Percentiles rank a stretch among this genome's conserved stretches.
Conservation (phyloP, 2,113 vertebrate species). For the Delphinapterus leucas region DNA sequence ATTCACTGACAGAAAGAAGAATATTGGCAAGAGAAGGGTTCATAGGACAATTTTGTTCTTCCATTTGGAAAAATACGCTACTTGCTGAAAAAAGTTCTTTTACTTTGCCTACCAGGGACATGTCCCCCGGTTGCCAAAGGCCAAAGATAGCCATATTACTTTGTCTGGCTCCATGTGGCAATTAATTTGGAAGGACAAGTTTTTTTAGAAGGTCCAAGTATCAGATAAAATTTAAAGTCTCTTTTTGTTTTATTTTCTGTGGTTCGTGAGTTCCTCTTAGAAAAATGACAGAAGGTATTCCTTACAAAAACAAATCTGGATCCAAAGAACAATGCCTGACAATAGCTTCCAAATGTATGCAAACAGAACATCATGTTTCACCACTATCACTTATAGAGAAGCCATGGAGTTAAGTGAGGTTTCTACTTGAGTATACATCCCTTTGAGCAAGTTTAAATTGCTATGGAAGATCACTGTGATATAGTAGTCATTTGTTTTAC, state of each 20-base stretch:
- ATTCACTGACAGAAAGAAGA: background rate
- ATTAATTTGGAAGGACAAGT: background rate
- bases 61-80: background rate
- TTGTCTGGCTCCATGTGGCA: background rate
- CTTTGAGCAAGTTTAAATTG: background rate
- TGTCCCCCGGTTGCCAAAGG: background rate
- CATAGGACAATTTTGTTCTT: background rate
- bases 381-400: background rate
- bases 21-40: background rate
- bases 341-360: slow-evolving; percentile 5
- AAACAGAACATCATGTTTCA: background rate
- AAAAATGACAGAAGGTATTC: background rate
- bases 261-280: slow-evolving; percentile 26
- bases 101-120: background rate
- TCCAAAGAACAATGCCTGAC: background rate
- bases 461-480: background rate
- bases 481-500: background rate
- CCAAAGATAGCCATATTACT: background rate
- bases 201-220: background rate
- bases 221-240: background rate
- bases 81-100: background rate
- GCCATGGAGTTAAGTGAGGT: background rate
- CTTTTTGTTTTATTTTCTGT: slow-evolving; percentile 45
- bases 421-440: background rate
- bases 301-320: slow-evolving; percentile 16